phyloP scores from a whole-genome alignment of 2,797 vertebrate genomes.

The Lacerta bilineata region DNA sequence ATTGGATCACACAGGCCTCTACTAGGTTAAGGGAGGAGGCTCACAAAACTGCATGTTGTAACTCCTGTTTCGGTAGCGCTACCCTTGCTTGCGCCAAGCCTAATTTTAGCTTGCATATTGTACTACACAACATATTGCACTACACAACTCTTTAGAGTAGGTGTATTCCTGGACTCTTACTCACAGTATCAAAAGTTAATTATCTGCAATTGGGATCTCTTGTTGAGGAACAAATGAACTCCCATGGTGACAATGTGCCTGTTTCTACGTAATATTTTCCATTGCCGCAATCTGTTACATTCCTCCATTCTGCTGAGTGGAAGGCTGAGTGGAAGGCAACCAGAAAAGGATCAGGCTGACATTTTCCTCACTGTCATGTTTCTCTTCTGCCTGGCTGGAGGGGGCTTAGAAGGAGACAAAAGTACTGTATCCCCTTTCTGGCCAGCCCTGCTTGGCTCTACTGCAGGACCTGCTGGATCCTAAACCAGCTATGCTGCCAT shows the following conservation, averaged over 20 bases:
- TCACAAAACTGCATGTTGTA: constrained; percentile 61
- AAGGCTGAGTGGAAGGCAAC: background rate
- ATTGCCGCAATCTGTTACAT: background rate
- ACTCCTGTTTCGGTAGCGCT: constrained; percentile 65
- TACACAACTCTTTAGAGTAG: constrained; percentile 64
- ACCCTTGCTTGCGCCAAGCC: constrained; percentile 53
- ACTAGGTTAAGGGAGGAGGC: constrained; percentile 46
- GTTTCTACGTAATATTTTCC: constrained; percentile 13
- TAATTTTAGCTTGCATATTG: constrained; percentile 60
- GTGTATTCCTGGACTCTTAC: constrained; percentile 69
- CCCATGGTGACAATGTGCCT: background rate
- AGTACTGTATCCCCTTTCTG: too few relatives aligned
- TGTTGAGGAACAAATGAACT: background rate
- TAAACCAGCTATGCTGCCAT: too few relatives aligned
- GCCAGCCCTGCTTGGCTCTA: too few relatives aligned
- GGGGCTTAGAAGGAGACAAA: too few relatives aligned
- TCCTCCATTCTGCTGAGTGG: constrained; percentile 2
- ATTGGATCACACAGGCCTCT: background rate
- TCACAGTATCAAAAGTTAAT: constrained; percentile 52
- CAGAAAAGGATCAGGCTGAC: constrained; percentile 23
- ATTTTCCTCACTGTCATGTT: constrained; percentile 27
- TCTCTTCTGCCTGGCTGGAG: background rate
- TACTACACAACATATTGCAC: constrained; percentile 64
- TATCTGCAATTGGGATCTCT: constrained; percentile 13
- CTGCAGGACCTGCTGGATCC: too few relatives aligned